A percentile compares a stretch with the other conserved stretches of the same genome.
phyloP scores from a whole-genome alignment of 2,113 vertebrate genomes.

The Catagonus wagneri region DNA sequence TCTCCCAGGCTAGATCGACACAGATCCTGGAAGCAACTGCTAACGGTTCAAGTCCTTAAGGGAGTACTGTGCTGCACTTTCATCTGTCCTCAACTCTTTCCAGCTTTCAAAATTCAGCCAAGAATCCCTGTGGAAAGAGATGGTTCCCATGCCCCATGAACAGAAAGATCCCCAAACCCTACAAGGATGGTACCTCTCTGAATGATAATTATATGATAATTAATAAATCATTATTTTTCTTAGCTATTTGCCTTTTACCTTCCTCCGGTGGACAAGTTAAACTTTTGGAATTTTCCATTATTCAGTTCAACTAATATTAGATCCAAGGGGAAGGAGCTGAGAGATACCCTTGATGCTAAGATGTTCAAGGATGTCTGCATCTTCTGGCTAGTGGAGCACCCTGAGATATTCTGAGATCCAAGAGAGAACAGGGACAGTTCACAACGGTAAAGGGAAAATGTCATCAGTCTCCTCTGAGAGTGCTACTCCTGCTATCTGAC shows the following conservation, averaged over 20 bases:
- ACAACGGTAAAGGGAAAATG: not conserved
- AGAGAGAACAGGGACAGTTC: not conserved
- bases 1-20: not conserved
- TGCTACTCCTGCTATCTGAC: not conserved
- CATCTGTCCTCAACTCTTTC: not conserved
- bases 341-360: not conserved
- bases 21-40: not conserved
- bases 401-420: not conserved
- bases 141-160: not conserved
- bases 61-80: not conserved
- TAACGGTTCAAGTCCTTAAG: not conserved
- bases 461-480: not conserved
- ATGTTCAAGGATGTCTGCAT: not conserved
- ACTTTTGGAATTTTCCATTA: not conserved
- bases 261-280: not conserved
- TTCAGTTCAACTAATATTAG: not conserved
- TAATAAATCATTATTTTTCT: not conserved
- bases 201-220: too few species aligned
- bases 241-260: constrained; percentile 24
- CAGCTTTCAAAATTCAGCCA: not conserved
- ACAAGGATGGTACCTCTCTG: not conserved
- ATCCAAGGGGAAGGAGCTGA: not conserved
- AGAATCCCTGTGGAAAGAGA: not conserved
- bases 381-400: not conserved
- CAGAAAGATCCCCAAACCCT: not conserved